Base-by-base conservation (phyloP, 1,140 invertebrate genomes). In the Drosophila punjabiensis region DNA sequence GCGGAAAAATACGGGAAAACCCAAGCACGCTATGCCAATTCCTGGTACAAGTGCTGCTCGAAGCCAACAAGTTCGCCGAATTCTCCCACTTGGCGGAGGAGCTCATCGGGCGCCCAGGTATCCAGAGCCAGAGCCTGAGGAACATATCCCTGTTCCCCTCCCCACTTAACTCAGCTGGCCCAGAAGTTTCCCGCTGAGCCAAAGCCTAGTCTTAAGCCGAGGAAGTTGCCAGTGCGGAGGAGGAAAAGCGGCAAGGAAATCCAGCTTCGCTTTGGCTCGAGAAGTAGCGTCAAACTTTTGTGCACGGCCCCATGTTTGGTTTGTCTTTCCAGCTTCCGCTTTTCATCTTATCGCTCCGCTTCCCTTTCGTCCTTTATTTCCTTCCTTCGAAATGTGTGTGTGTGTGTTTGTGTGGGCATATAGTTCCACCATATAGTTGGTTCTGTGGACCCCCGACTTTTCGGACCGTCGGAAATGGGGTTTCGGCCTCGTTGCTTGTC, bases 301-400 rank as follows among this genome's bases (percentile, higher is more conserved):
- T 92, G 76, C 87, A 77, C 79, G 79, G 74, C 86, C 81, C 90
- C 90, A 92, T 92, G 90, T 92, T 92, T 92, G 90, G 90, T 92
- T 92, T 92, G 90, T 92, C 90, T 92, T 92, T 92, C 64, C 80
- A 92, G 85, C 75, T 92, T 92, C 90, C 90, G 85, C 59, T 73
- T 80, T 87, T 70, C 68, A 52, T 58, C 68, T 76, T 67, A 59
- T 64, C 74, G 39, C 79, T 79, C 63, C 55, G 56, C 81, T 84
- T 79, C 24, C 65, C 67, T 74, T 71, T 66, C 53, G 16, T 52
- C 39, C 56, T 59, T 45, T 35, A 58, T 58, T 28, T 58, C 35
- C 39, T 24, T 70, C 14, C 0, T 7, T 30, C 13, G n/a, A 18
- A n/a, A 39, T 48, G 63, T 66, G 61, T 52, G 47, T 69, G 59